phyloP scores from a whole-genome alignment of 2,797 vertebrate species.

The Otolemur crassicaudatus region DNA sequence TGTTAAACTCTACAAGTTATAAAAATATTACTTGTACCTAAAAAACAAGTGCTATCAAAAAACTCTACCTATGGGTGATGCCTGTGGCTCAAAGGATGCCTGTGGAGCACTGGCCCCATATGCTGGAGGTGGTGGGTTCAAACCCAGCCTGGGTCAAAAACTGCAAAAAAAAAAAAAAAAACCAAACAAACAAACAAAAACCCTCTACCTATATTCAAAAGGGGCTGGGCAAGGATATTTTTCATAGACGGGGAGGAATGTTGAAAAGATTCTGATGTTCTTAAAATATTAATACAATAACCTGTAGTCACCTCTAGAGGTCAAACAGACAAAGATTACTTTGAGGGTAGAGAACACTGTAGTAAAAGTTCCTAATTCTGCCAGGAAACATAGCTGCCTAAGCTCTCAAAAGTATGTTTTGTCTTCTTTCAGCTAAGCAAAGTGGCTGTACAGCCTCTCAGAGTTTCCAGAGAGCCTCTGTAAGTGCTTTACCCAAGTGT shows the following conservation, averaged over 20 bases:
- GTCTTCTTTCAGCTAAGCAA: neutral
- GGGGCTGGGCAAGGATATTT: neutral
- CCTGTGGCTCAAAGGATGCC: too few species aligned
- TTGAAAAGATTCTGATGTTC: conserved; percentile 29
- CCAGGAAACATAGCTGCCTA: neutral
- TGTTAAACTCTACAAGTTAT: neutral
- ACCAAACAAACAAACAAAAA: too few species aligned
- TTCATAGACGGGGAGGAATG: neutral
- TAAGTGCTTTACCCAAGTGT: neutral
- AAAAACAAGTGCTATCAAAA: neutral
- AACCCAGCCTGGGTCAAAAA: too few species aligned
- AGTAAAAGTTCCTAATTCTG: neutral
- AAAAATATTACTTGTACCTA: neutral
- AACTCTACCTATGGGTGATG: neutral
- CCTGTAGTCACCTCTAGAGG: neutral
- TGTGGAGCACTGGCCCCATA: too few species aligned
- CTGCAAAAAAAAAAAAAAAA: too few species aligned
- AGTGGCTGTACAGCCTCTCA: neutral
- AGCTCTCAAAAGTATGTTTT: neutral
- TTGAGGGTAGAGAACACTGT: neutral
- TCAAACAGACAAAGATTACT: neutral
- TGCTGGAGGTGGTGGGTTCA: too few species aligned
- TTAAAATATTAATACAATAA: neutral
- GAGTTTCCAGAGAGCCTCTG: neutral
- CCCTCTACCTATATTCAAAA: neutral